These are phyloP conservation scores for Psittacara wagleri DNA, from an alignment of 2,113 vertebrate species.

Conservation along the genomic window DNA sequence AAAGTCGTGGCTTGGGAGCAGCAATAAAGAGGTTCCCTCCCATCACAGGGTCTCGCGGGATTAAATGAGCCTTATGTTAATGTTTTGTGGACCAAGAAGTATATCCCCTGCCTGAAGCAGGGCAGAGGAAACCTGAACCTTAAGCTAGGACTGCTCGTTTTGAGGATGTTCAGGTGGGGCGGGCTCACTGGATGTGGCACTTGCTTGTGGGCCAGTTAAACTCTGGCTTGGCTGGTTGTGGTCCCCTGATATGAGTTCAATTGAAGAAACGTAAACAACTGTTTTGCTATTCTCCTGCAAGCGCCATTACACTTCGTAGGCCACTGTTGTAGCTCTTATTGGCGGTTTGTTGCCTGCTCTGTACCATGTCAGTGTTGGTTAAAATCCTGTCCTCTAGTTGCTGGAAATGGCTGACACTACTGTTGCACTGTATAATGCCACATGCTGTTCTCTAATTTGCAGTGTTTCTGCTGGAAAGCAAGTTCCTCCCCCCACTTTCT, in stretches of 20 bases:
- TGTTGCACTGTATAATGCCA: conserved; percentile 6
- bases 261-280: neutral
- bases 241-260: neutral
- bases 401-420: conserved; percentile 28
- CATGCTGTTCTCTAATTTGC: conserved; percentile 39
- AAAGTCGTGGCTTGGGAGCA: conserved; percentile 14
- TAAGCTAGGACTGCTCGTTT: neutral
- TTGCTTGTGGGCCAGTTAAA: neutral
- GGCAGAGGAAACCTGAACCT: neutral
- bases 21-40: neutral
- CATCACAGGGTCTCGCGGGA: neutral
- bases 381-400: conserved; percentile 11
- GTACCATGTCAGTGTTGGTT: conserved; percentile 13
- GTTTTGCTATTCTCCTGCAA: neutral
- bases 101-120: neutral
- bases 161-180: neutral
- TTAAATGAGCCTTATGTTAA: conserved; percentile 21
- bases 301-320: neutral
- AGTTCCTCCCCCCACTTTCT: neutral
- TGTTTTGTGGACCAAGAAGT: neutral
- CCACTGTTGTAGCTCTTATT: neutral
- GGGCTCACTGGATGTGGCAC: neutral
- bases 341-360: neutral
- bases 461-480: conserved; percentile 53
- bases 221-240: neutral